Conservation (phyloP, 2,888 invertebrate genomes). For the Augochlorella aurata region DNA sequence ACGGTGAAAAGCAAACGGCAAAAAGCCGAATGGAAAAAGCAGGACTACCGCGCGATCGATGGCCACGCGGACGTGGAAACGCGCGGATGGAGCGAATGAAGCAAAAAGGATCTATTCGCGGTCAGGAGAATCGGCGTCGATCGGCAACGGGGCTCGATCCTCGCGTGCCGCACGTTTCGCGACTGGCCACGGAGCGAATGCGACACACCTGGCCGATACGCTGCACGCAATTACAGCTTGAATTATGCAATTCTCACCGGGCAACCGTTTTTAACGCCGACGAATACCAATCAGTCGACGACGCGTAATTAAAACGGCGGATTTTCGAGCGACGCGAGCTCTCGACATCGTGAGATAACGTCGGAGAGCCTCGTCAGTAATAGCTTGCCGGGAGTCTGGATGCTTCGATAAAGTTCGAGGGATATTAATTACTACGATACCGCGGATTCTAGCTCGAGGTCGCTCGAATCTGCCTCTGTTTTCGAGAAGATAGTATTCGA, state of each 20-base stretch:
- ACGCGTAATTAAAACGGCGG: not conserved
- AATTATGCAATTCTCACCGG: conserved; percentile 35
- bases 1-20: not conserved
- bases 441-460: not conserved
- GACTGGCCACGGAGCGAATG: conserved; percentile 13
- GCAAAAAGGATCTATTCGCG: not conserved
- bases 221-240: conserved; percentile 31
- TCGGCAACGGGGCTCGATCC: not conserved
- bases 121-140: not conserved
- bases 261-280: conserved; percentile 21
- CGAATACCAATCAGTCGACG: conserved; percentile 30
- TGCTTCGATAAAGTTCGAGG: conserved; percentile 49
- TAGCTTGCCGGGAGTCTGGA: conserved; percentile 4
- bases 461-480: not conserved
- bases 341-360: conserved; percentile 19
- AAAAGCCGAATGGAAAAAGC: not conserved
- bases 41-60: not conserved
- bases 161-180: conserved; percentile 28
- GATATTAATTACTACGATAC: conserved; percentile 59
- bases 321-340: conserved; percentile 2
- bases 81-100: not conserved
- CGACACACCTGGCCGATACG: conserved; percentile 41
- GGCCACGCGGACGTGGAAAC: not conserved
- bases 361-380: conserved; percentile 21
- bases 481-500: not conserved